Evolutionary conservation across 1,140 invertebrate genomes (phyloP).

Genomic region (Psix sp.): DNA sequence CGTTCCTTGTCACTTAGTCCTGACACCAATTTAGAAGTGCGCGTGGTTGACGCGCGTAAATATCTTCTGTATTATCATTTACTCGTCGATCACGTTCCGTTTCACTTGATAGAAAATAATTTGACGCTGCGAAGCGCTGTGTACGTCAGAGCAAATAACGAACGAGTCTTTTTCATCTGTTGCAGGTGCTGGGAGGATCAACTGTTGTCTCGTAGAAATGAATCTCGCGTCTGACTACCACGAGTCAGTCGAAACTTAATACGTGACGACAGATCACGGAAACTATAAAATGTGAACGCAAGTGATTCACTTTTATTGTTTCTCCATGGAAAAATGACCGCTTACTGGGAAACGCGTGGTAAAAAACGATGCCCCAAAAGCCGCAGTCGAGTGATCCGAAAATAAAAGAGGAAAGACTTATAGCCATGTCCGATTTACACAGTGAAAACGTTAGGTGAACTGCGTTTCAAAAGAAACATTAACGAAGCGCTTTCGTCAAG

Average conservation of each 20-base stretch:
- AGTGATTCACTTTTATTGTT: conserved; percentile 27
- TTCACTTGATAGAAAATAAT: neutral
- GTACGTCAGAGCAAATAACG: conserved; percentile 26
- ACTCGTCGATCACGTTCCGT: conserved; percentile 10
- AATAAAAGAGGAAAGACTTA: conserved; percentile 42
- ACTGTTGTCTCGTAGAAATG: conserved; percentile 36
- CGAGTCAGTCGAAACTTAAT: conserved; percentile 31
- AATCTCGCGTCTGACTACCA: conserved; percentile 17
- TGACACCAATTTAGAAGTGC: too few relatives aligned
- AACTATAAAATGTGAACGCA: conserved; percentile 42
- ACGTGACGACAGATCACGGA: conserved; percentile 4
- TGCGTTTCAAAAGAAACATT: conserved; percentile 41
- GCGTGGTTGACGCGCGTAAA: too few relatives aligned
- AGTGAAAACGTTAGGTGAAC: conserved; percentile 53
- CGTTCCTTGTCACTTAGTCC: neutral
- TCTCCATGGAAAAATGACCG: conserved; percentile 33
- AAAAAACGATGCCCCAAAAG: conserved; percentile 35
- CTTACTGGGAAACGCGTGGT: conserved; percentile 20
- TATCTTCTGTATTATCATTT: neutral
- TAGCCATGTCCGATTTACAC: conserved; percentile 41
- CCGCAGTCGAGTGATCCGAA: conserved; percentile 35
- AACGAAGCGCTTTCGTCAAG: conserved; percentile 52
- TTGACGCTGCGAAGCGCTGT: neutral
- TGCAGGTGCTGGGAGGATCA: conserved; percentile 37
- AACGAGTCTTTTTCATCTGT: conserved; percentile 20